Evolutionary conservation across 2,797 vertebrate genomes (phyloP).

Genomic region (Triplophysa yarkandensis): DNA sequence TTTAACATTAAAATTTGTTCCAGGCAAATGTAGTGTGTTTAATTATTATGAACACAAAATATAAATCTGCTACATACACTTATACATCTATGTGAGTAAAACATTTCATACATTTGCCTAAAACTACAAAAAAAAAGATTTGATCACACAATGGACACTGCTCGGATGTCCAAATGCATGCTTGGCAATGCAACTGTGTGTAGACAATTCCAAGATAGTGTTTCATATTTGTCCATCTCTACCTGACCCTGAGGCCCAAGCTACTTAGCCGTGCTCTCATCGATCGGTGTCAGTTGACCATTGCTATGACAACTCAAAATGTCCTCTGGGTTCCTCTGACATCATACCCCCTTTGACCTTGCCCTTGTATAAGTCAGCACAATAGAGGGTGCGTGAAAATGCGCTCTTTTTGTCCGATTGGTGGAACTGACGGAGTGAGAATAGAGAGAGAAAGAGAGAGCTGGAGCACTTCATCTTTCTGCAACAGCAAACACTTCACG

Average conservation of each 20-base stretch:
- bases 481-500: conserved; percentile 49
- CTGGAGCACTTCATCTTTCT: conserved; percentile 30
- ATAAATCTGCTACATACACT: too few species aligned
- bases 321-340: conserved; percentile 56
- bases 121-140: background rate
- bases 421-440: conserved; percentile 22
- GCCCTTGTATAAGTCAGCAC: conserved; percentile 36
- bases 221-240: conserved; percentile 53
- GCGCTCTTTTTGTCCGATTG: conserved; percentile 8
- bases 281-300: conserved; percentile 58
- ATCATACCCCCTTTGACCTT: conserved; percentile 58
- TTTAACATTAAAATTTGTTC: too few species aligned
- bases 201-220: conserved; percentile 38
- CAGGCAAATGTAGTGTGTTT: too few species aligned
- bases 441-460: conserved; percentile 4
- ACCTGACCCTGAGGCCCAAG: conserved; percentile 57
- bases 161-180: background rate
- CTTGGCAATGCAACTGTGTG: conserved; percentile 4
- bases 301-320: conserved; percentile 53
- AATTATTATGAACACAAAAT: too few species aligned
- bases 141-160: conserved; percentile 13
- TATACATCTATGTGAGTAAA: too few species aligned
- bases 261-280: conserved; percentile 50
- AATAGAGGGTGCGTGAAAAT: conserved; percentile 33
- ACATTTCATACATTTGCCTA: background rate